Conservation (phyloP, 2,113 vertebrate species). For the Tamias sibiricus region DNA sequence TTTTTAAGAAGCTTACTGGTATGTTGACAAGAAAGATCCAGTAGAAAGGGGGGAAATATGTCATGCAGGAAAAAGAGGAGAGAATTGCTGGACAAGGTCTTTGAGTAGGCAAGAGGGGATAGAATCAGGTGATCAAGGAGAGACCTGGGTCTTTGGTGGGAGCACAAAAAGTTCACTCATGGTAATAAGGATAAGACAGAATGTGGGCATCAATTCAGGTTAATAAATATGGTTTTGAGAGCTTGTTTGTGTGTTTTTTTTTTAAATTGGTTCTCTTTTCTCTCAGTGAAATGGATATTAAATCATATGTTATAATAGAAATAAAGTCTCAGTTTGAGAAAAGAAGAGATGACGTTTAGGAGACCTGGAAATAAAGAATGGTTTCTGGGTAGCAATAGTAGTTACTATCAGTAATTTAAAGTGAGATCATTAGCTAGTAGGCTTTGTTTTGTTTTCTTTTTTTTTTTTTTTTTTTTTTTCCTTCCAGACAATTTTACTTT, state of each 20-base stretch:
- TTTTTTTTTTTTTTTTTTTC: background rate
- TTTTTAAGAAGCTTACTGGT: background rate
- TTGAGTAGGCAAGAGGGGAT: background rate
- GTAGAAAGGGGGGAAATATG: background rate
- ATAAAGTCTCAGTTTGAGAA: background rate
- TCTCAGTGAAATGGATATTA: background rate
- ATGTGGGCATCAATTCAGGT: background rate
- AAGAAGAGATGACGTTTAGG: constrained; percentile 12
- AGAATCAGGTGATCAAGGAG: background rate
- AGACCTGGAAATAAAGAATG: constrained; percentile 17
- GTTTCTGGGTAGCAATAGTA: background rate
- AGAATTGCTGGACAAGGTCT: background rate
- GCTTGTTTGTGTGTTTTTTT: background rate
- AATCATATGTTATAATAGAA: background rate
- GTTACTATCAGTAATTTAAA: background rate
- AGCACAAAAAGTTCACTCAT: background rate
- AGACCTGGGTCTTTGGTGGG: background rate
- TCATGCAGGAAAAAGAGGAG: background rate
- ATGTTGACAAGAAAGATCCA: background rate
- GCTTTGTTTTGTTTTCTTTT: background rate
- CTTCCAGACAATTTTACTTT: background rate
- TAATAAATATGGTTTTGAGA: background rate
- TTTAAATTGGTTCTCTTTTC: background rate
- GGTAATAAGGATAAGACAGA: background rate
- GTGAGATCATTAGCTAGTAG: background rate